Conservation (phyloP, 2,888 invertebrate species). For the Rhamphomyia laevipes region DNA sequence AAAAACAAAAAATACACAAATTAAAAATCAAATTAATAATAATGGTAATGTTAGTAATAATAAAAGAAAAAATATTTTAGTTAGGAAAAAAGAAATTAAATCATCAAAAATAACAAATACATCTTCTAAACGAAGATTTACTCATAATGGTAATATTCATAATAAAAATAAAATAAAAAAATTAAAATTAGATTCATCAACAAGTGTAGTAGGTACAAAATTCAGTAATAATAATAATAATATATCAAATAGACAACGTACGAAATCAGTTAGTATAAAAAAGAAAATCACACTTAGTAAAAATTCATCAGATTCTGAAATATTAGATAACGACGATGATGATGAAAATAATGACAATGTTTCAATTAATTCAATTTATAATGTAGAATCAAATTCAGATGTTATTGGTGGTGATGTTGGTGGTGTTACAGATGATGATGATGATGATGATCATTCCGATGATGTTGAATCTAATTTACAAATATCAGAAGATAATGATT, state of each 20-base stretch:
- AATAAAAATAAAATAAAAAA: slow-evolving; percentile 29
- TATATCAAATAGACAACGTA: slow-evolving; percentile 15
- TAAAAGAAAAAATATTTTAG: slow-evolving; percentile 3
- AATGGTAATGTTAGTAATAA: slow-evolving; percentile 5
- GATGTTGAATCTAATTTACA: slow-evolving; percentile 8
- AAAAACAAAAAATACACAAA: not conserved
- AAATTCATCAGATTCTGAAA: slow-evolving; percentile 1
- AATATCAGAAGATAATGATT: slow-evolving; percentile 3
- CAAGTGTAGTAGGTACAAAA: not conserved
- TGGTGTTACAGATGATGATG: slow-evolving; percentile 9
- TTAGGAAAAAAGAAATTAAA: slow-evolving; percentile 1
- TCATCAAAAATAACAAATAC: not conserved
- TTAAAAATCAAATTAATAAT: not conserved
- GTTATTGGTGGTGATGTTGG: slow-evolving; percentile 5
- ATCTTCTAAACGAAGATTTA: slow-evolving; percentile 15
- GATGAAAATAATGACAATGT: slow-evolving; percentile 11
- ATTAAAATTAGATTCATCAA: slow-evolving; percentile 27
- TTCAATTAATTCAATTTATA: slow-evolving; percentile 4
- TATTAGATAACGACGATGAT: not conserved
- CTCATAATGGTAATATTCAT: slow-evolving; percentile 16
- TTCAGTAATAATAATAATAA: too few relatives aligned
- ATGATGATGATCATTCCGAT: slow-evolving; percentile 18
- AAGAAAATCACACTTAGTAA: slow-evolving; percentile 5
- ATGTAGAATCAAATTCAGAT: slow-evolving; percentile 9
- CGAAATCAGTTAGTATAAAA: not conserved